Base-by-base conservation (phyloP, 2,797 vertebrate species). In the Cossypha dichroa region DNA sequence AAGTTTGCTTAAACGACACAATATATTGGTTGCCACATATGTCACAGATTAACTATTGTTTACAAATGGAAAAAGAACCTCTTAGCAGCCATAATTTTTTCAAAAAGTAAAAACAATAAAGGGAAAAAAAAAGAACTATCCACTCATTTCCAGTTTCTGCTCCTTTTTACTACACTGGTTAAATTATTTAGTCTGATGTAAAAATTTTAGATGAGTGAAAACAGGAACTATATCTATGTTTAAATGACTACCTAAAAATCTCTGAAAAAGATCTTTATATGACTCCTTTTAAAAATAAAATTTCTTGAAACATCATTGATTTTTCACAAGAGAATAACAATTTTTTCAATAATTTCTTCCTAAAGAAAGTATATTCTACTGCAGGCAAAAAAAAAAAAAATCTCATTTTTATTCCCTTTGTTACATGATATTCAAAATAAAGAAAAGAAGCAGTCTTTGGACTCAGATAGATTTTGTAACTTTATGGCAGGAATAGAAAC, bases 91-190 rank as follows among this genome's bases (percentile, higher is more conserved):
- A 59, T 20, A 26, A 4, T 34, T 17, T 14, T 6, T 48, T 14
- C 13, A 54, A 54, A 3, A 33, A 54, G 3, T 9, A 38, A 31
- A 45, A 64, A 21, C 1, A 10, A 43, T 8, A 23, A 8, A 5
- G 5, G 1, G 11, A 8, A 15, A 12, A 12, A 17, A 33, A 46
- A 41, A 18, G 3, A 6, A 19, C 8, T 12, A 33, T n/a, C 9
- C 5, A 59, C 4, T 70, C 2, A 16, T 59, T 82, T 82, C 16
- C n/a, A 70, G 13, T n/a, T 45, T 70, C 31, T 56, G 1, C 3
- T 69, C 5, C 13, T 46, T 28, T 79, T 82, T 46, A 29, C 13
- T 51, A 31, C 4, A 23, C 6, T 29, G 21, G 46, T 34, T 59
- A 34, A 13, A 48, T 36, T 36, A 36, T 36, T 36, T 51, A 60